Percentiles rank a stretch among this genome's conserved stretches.
These are phyloP conservation scores for Eulemur albifrons DNA, from an alignment of 2,797 vertebrate species.

Conservation along the genomic window DNA sequence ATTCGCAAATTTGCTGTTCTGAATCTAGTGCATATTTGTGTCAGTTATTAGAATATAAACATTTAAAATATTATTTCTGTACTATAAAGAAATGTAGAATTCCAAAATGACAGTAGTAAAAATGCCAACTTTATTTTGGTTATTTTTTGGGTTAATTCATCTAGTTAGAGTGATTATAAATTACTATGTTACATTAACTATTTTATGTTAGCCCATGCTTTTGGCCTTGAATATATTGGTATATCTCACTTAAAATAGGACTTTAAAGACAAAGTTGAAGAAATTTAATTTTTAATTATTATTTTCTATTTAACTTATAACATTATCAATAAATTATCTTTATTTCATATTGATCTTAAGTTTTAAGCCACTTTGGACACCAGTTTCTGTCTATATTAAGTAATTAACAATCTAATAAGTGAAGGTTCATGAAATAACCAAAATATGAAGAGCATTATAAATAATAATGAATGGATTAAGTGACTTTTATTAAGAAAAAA, in stretches of 20 bases:
- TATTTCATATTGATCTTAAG: conserved; percentile 10
- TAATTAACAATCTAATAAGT: conserved; percentile 3
- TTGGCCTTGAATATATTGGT: neutral
- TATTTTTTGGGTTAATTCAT: conserved; percentile 5
- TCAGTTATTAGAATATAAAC: neutral
- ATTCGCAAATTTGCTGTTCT: neutral
- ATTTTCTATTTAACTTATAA: neutral
- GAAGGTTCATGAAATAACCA: conserved; percentile 20
- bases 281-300: conserved; percentile 8
- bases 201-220: neutral
- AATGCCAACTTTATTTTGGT: neutral
- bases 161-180: conserved; percentile 25
- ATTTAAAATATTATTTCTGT: neutral
- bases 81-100: neutral
- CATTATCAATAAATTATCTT: conserved; percentile 6
- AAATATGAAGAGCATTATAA: conserved; percentile 11
- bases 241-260: neutral
- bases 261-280: conserved; percentile 23
- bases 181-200: neutral
- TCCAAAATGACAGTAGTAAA: neutral
- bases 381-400: neutral
- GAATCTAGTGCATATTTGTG: neutral
- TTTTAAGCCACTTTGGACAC: conserved; percentile 28
- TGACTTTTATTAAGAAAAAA: neutral
- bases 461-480: neutral